Base-by-base conservation (phyloP, 2,113 vertebrate species). In the Periophthalmodon schlosseri region DNA sequence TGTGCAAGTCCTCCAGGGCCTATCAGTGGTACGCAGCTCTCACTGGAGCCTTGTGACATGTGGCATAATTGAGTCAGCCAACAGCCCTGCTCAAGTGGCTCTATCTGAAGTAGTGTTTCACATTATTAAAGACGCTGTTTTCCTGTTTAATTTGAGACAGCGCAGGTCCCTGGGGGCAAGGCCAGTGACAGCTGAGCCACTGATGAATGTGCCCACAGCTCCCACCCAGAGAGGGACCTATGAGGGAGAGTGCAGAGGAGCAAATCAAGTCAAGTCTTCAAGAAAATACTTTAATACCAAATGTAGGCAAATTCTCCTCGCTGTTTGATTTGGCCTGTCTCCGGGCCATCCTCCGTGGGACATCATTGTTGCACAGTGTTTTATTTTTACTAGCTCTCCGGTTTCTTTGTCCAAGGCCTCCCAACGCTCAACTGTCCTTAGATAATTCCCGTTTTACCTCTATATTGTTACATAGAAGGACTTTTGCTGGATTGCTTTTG, bases 11-110 rank as follows among this genome's bases (percentile, higher is more conserved):
- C 86, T 87, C 86, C 76, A 84, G 84, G 85, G 74, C 74, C 82
- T 82, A 84, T 87, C 86, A 74, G 82, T 89, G 77, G 73, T 85
- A 84, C 75, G 74, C 69, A 77, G 78, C 4, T 68, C 84, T 86
- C 70, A 71, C 65, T 73, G 79, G 82, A 86, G 87, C 73, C 86
- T 77, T 78, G 82, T 67, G 79, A 87, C 81, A 77, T 74, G 83
- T 72, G 72, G 81, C 86, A 87, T 88, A 88, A 91, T 87, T 88
- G 75, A 91, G 87, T 89, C 75, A 77, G 82, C 72, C 77, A 72
- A 75, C 58, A 84, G 74, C 75, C 77, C 83, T 76, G 74, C 18
- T 13, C 76, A 70, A 73, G 72, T 75, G 79, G 58, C 64, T 61
- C 60, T 46, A 78, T 78, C 52, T 81, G 70, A 73, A 24, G 72